Conservation (phyloP, 1,140 invertebrate genomes). For the Cheumatopsyche charites region DNA sequence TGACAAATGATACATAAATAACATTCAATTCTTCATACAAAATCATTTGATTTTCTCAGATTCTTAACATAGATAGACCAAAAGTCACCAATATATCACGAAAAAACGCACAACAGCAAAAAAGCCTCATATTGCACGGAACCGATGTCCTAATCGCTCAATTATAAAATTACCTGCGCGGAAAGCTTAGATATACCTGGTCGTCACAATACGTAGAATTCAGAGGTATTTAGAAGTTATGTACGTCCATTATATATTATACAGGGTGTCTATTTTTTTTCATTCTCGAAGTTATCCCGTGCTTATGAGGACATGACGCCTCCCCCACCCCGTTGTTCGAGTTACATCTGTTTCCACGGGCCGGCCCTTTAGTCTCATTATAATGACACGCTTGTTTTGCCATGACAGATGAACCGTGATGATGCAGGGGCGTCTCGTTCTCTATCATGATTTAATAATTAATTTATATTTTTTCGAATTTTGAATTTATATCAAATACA, state of each 20-base stretch:
- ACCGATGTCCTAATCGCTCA: neutral
- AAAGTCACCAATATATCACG: no score
- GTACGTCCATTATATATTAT: neutral
- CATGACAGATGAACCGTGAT: conserved; percentile 32
- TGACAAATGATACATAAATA: no score
- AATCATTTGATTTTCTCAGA: no score
- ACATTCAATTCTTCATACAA: no score
- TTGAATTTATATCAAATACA: neutral
- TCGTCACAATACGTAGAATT: conserved; percentile 28
- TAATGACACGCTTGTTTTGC: conserved; percentile 40
- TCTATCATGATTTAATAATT: neutral
- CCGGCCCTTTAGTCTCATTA: conserved; percentile 37
- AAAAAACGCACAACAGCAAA: no score
- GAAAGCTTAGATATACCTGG: neutral
- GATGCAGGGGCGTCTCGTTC: conserved; percentile 18
- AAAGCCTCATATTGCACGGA: no score
- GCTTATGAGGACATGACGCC: neutral
- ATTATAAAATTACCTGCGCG: neutral
- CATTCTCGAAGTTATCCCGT: no score
- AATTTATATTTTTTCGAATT: neutral
- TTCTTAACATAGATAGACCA: no score
- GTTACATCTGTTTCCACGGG: conserved; percentile 38
- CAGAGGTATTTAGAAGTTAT: conserved; percentile 39
- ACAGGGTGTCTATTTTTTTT: conserved; percentile 8
- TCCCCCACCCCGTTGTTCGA: conserved; percentile 10